Evolutionary conservation across 2,797 vertebrate genomes (phyloP).

Genomic region (Forpus xanthops): DNA sequence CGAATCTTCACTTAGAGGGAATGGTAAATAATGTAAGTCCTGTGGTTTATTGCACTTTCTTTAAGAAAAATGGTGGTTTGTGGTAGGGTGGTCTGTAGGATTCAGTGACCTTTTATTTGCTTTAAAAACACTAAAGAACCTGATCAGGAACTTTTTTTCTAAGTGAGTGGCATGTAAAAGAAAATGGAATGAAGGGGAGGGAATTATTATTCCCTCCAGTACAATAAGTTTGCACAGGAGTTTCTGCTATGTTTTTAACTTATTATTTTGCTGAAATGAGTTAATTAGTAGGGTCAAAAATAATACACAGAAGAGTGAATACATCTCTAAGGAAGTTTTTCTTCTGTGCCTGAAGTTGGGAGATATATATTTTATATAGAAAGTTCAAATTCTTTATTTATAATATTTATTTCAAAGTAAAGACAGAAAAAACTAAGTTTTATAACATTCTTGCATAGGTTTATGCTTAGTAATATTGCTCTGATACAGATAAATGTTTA

Average conservation of each 20-base stretch:
- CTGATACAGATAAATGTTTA: not conserved
- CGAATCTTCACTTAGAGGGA: not conserved
- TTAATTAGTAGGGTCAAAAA: not conserved
- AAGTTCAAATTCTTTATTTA: not conserved
- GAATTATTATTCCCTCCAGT: not conserved
- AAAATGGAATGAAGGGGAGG: not conserved
- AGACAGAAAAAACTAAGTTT: not conserved
- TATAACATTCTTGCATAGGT: not conserved
- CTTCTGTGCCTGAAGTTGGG: not conserved
- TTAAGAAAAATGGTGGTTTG: not conserved
- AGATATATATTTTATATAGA: not conserved
- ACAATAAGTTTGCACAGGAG: not conserved
- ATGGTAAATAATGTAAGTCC: constrained; percentile 62
- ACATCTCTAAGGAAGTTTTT: not conserved
- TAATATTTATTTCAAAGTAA: not conserved
- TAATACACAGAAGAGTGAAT: not conserved
- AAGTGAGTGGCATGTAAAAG: not conserved
- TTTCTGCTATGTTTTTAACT: not conserved
- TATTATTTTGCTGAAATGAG: not conserved
- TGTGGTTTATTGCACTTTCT: constrained; percentile 16
- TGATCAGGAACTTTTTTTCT: not conserved
- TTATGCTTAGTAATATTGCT: not conserved
- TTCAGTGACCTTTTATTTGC: not conserved
- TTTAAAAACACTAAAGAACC: not conserved
- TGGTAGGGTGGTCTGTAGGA: not conserved